These are phyloP conservation scores for Telenomus remus DNA, from an alignment of 1,140 invertebrate species.

Conservation along the genomic window DNA sequence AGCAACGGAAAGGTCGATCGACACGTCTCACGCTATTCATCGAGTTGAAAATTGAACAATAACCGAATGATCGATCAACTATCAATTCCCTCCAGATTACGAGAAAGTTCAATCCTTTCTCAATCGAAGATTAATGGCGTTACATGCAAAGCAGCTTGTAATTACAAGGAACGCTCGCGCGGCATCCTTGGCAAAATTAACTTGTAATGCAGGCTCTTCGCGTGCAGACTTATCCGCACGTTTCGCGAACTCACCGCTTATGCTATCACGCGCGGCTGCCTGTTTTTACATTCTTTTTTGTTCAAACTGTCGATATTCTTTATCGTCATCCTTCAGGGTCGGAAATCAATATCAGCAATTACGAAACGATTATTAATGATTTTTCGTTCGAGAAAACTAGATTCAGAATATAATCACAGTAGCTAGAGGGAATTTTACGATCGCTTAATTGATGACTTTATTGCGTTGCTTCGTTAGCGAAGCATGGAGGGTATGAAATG, in stretches of 20 bases:
- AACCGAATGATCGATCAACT: constrained; percentile 48
- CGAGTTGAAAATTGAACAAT: constrained; percentile 39
- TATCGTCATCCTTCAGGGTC: constrained; percentile 20
- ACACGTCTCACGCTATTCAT: constrained; percentile 40
- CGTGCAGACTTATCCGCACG: constrained; percentile 28
- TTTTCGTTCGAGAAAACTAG: constrained; percentile 36
- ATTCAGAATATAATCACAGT: constrained; percentile 41
- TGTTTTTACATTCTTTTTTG: constrained; percentile 42
- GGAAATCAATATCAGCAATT: constrained; percentile 45
- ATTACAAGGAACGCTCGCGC: constrained; percentile 53
- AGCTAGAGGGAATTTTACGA: constrained; percentile 40
- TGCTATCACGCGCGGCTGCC: constrained; percentile 28
- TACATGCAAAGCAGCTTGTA: constrained; percentile 55
- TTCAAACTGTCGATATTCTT: constrained; percentile 15
- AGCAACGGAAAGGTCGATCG: constrained; percentile 43
- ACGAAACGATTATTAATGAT: constrained; percentile 37
- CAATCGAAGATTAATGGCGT: constrained; percentile 56
- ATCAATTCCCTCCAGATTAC: constrained; percentile 56
- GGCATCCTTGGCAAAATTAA: constrained; percentile 49
- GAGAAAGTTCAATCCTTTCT: constrained; percentile 57
- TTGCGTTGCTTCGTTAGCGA: constrained; percentile 27
- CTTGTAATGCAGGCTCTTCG: constrained; percentile 38
- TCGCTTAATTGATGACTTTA: constrained; percentile 44
- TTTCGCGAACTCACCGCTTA: constrained; percentile 41
- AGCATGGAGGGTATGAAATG: not conserved